Evolutionary conservation across 1,140 invertebrate species (phyloP).

Genomic region (Macrocentrus cingulum): DNA sequence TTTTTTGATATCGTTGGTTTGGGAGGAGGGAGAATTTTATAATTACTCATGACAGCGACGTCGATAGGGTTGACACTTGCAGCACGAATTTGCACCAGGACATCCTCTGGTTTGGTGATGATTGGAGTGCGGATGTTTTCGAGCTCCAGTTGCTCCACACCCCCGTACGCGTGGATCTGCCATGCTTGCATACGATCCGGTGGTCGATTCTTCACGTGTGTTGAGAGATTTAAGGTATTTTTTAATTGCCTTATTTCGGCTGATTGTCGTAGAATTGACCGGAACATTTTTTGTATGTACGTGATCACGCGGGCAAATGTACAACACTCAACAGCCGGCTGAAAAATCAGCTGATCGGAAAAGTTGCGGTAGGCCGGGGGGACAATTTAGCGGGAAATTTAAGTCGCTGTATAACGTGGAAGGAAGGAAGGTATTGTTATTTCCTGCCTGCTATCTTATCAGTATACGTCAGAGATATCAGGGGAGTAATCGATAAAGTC

Average conservation of each 20-base stretch:
- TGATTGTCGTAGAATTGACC: not conserved
- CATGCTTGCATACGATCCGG: constrained; percentile 69
- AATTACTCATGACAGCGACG: constrained; percentile 76
- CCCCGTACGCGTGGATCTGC: constrained; percentile 76
- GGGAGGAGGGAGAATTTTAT: constrained; percentile 6
- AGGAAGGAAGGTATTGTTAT: too few relatives aligned
- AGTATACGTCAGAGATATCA: too few relatives aligned
- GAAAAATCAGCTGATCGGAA: too few relatives aligned
- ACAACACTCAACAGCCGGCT: too few relatives aligned
- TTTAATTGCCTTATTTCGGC: constrained; percentile 2
- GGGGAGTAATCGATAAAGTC: too few relatives aligned
- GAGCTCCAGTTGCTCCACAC: constrained; percentile 67
- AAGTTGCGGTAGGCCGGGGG: too few relatives aligned
- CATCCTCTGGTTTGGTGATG: constrained; percentile 70
- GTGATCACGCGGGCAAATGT: too few relatives aligned
- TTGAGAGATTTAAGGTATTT: constrained; percentile 25
- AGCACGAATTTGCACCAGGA: constrained; percentile 79
- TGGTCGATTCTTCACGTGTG: constrained; percentile 20
- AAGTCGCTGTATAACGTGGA: too few relatives aligned
- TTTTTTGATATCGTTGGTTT: not conserved
- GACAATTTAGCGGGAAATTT: too few relatives aligned
- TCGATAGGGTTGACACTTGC: constrained; percentile 93
- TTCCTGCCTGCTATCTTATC: too few relatives aligned
- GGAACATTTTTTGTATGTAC: not conserved
- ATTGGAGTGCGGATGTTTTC: constrained; percentile 67